phyloP scores from a whole-genome alignment of 2,797 vertebrate species.

The Cryptoprocta ferox region DNA sequence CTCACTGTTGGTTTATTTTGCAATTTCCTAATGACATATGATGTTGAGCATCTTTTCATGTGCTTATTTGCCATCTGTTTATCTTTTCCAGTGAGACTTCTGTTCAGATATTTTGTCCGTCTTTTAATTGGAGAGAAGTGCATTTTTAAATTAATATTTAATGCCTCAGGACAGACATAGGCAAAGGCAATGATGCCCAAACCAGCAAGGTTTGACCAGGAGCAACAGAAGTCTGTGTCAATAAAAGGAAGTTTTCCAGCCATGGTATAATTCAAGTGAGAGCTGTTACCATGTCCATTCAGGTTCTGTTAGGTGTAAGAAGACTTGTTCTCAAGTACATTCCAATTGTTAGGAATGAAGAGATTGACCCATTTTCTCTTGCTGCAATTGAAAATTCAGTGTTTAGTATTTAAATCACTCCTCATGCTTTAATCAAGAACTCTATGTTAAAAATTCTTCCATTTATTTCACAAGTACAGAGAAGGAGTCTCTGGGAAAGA shows the following conservation, averaged over 20 bases:
- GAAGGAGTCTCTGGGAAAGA: rapidly evolving
- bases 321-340: background rate
- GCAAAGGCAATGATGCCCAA: background rate
- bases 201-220: background rate
- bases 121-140: background rate
- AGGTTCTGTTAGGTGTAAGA: background rate
- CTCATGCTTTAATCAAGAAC: background rate
- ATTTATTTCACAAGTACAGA: background rate
- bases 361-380: background rate
- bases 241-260: background rate
- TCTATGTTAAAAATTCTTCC: background rate
- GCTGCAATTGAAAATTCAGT: background rate
- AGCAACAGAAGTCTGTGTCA: background rate
- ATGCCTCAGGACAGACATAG: background rate
- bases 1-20: background rate
- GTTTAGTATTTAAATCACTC: background rate
- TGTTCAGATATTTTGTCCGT: background rate
- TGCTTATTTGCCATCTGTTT: background rate
- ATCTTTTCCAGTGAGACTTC: background rate
- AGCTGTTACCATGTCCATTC: background rate
- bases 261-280: background rate
- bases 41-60: background rate
- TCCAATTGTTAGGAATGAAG: background rate
- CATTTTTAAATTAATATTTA: background rate
- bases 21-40: background rate